Evolutionary conservation across 1,140 invertebrate genomes (phyloP).

Genomic region (Panagrolaimus sp.): DNA sequence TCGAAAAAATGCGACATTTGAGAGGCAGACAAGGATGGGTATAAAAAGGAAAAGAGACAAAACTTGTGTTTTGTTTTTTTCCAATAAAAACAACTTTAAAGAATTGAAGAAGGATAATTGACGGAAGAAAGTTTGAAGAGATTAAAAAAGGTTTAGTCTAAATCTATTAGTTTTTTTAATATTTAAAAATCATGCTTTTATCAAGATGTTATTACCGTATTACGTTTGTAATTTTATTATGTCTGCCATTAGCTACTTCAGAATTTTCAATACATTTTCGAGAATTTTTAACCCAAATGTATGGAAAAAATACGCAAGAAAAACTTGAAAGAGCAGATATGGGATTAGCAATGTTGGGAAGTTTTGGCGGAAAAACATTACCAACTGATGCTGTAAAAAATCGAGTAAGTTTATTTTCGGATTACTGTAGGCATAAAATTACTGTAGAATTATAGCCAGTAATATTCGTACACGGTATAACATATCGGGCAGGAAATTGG

Average conservation of each 20-base stretch:
- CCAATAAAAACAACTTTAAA: no score
- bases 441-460: conserved; percentile 27
- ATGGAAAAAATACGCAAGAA: background rate
- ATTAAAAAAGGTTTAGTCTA: no score
- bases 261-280: conserved; percentile 13
- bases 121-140: no score
- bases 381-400: conserved; percentile 1
- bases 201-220: no score
- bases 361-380: conserved; percentile 7
- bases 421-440: background rate
- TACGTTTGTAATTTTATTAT: no score
- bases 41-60: no score
- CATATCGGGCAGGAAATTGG: conserved; percentile 25
- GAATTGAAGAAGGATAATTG: no score
- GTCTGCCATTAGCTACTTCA: background rate
- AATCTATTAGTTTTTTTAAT: no score
- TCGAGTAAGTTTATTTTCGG: background rate
- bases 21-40: no score
- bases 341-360: background rate
- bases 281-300: conserved; percentile 5
- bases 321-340: conserved; percentile 9
- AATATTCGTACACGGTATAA: conserved; percentile 34
- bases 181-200: no score
- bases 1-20: no score
- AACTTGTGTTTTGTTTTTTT: no score